Evolutionary conservation across 1,140 invertebrate species (phyloP).

Genomic region (Drosophila sechellia): DNA sequence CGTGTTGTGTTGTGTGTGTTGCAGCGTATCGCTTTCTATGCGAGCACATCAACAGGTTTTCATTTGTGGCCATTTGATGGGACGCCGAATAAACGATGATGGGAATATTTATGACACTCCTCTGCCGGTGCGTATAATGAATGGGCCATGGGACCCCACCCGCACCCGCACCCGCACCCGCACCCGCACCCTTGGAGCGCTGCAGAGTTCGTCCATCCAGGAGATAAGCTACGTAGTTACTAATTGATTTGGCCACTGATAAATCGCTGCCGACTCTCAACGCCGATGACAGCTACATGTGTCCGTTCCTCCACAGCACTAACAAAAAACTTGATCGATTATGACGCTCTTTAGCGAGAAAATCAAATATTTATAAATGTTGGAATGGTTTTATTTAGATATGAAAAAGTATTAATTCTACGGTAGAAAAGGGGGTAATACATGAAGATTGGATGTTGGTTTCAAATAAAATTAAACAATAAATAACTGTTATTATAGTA

Average conservation of each 20-base stretch:
- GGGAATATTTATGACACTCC: slow-evolving; percentile 83
- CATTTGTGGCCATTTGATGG: slow-evolving; percentile 78
- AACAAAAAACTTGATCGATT: slow-evolving; percentile 18
- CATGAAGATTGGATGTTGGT: no score
- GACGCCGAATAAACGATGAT: slow-evolving; percentile 76
- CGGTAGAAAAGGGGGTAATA: no score
- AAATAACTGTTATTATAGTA: no score
- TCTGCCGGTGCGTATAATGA: slow-evolving; percentile 78
- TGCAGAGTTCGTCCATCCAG: neutral
- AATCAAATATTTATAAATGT: neutral
- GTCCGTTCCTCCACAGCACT: slow-evolving; percentile 41
- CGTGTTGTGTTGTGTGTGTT: no score
- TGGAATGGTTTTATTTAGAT: no score
- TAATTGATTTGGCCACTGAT: slow-evolving; percentile 79
- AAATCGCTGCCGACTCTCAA: slow-evolving; percentile 63
- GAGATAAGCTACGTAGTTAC: slow-evolving; percentile 76
- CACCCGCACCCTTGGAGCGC: no score
- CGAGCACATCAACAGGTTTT: slow-evolving; percentile 76
- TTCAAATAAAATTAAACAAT: no score
- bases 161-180: neutral
- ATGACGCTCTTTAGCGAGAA: no score
- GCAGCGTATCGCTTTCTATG: slow-evolving; percentile 8
- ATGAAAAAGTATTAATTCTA: neutral
- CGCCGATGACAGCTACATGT: slow-evolving; percentile 65
- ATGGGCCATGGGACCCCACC: slow-evolving; percentile 54